Conservation (phyloP, 1,140 invertebrate genomes). For the Drosophila dunni region DNA sequence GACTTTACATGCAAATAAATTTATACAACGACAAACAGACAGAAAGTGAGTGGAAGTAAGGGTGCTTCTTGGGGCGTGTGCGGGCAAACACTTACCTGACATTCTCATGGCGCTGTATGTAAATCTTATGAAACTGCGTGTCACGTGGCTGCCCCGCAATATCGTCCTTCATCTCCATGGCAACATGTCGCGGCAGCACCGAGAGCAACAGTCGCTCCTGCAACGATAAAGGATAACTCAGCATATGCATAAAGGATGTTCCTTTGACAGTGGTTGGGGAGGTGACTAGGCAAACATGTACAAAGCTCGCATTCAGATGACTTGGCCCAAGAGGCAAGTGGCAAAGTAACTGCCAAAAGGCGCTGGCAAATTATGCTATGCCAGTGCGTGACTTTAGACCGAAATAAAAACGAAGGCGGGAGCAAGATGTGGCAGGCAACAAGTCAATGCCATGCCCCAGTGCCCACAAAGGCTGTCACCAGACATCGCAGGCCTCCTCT, state of each 20-base stretch:
- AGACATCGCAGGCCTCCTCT: not conserved
- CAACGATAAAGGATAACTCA: slow-evolving; percentile 47
- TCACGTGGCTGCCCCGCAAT: slow-evolving; percentile 96
- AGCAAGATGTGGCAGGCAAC: slow-evolving; percentile 31
- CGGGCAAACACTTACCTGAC: slow-evolving; percentile 90
- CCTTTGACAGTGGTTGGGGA: not conserved
- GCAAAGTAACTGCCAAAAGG: slow-evolving; percentile 32
- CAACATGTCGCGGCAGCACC: slow-evolving; percentile 96
- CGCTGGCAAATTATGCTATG: slow-evolving; percentile 36
- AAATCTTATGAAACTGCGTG: slow-evolving; percentile 98
- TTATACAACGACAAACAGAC: slow-evolving; percentile 35
- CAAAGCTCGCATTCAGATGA: slow-evolving; percentile 1
- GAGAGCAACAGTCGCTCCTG: slow-evolving; percentile 96
- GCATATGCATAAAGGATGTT: not conserved
- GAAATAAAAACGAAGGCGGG: not conserved
- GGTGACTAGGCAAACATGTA: slow-evolving; percentile 5
- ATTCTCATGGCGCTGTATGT: slow-evolving; percentile 97
- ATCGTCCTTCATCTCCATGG: slow-evolving; percentile 98
- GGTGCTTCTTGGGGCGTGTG: not conserved
- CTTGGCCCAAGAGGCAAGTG: not conserved
- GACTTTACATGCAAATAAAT: slow-evolving; percentile 80
- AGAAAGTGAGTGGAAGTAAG: slow-evolving; percentile 2
- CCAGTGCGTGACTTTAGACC: slow-evolving; percentile 33
- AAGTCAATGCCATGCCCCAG: slow-evolving; percentile 33
- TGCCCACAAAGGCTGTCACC: slow-evolving; percentile 2